Base-by-base conservation (phyloP, 2,888 invertebrate genomes). In the Noctua janthe region DNA sequence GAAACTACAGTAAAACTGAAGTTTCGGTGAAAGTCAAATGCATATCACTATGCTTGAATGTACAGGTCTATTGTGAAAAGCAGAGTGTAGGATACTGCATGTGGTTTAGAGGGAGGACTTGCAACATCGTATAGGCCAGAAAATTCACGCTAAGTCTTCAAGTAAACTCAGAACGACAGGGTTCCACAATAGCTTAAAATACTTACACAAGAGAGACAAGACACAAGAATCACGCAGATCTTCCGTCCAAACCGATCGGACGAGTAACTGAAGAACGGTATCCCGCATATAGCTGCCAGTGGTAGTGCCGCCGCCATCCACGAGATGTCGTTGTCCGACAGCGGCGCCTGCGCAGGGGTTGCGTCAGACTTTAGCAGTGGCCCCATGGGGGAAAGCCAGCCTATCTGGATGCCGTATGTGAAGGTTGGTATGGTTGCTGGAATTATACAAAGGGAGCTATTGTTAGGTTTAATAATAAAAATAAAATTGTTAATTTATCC, bases 301-400 rank as follows among this genome's bases (percentile, higher is more conserved):
- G 97, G 97, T 59, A 97, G 92, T n/a, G 97, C 93, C 0, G 97
- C 96, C 1, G 97, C 97, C 90, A 97, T 92, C 97, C 97, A 97
- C 0, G 97, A 94, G 64, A 97, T 92, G 84, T 95, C 95, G 81
- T 90, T 92, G 80, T 93, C 91, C 0, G 93, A 91, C 76, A 97
- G 89, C 0, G 95, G 94, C 54, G 86, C 83, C 0, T 89, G 88
- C 29, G 96, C 92, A 3, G 96, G 96, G 1, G 92, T 80, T 1
- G 86, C 70, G 0, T 87, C 74, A 0, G 96, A 95, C 85, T 95
- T 94, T 78, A 97, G 93, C 35, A 96, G 91, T 0, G 94, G 94
- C 0, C 96, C 93, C 91, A 96, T 97, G 0, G 97, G 97, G 0
- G 97, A 97, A 6, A 97, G 91, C 97, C 97, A 97, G 49, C 97